Evolutionary conservation across 1,140 invertebrate genomes (phyloP).

Genomic region (Zophobas morio): DNA sequence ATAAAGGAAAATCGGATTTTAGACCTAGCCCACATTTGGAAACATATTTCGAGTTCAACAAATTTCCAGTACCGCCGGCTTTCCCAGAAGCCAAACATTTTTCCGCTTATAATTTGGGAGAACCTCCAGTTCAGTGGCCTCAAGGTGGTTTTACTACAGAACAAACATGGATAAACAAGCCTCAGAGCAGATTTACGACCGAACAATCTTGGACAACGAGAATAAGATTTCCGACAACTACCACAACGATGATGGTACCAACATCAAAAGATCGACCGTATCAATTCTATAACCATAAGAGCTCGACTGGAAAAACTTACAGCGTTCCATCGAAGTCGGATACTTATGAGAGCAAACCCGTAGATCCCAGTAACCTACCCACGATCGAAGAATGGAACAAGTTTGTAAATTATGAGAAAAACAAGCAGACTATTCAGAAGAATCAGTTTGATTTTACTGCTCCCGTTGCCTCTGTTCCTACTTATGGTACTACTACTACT

Average conservation of each 20-base stretch:
- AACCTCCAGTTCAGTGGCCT: not conserved
- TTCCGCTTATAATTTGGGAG: conserved; percentile 3
- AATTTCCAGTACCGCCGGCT: conserved; percentile 61
- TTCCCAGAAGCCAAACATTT: conserved; percentile 57
- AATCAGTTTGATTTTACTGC: conserved; percentile 40
- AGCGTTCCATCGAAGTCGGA: conserved; percentile 20
- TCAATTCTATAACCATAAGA: conserved; percentile 43
- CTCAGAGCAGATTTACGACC: not conserved
- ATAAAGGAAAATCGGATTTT: conserved; percentile 53
- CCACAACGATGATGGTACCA: not conserved
- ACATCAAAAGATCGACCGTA: conserved; percentile 50
- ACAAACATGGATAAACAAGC: too few species aligned
- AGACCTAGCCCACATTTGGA: conserved; percentile 61
- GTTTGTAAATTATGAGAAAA: conserved; percentile 4
- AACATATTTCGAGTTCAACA: conserved; percentile 61
- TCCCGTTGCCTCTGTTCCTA: not conserved
- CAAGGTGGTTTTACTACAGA: not conserved
- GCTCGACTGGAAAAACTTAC: not conserved
- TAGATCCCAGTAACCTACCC: not conserved
- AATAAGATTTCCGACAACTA: conserved; percentile 53
- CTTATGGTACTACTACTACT: not conserved
- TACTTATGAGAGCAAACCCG: not conserved
- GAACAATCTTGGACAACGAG: conserved; percentile 47
- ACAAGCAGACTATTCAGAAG: conserved; percentile 13
- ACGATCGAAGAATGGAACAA: conserved; percentile 21